Evolutionary conservation across 37 sponge, comb jelly and placozoan genomes (phyloP), one percentile per base, ranked within the genome.

Genomic region (Ephydatia muelleri): DNA sequence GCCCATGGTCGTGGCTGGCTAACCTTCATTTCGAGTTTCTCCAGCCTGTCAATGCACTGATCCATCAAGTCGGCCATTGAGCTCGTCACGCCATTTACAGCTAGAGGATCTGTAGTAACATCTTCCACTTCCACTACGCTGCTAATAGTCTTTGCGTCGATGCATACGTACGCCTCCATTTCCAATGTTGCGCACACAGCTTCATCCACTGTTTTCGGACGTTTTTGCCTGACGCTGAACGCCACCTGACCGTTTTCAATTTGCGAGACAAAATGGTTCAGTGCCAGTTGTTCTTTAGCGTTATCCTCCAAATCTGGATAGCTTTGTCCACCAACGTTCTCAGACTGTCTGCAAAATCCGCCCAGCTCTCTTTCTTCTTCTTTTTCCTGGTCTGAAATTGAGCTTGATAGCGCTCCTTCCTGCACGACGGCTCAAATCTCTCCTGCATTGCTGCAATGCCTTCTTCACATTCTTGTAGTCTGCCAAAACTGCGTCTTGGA

Each of bases 341-440:
- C 16, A 88, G 78, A 47, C 82, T 71, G 5, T 88, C 77, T 5
- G 88, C 77, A 29, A 82, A 67, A 38, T 82, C 79, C 5, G 83
- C 83, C 88, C 88, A 88, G 19, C 79, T 57, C 48, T 88, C 83
- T 31, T 4, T 27, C 83, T 67, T 68, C 33, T 57, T 77, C 66
- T 82, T 76, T 38, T 73, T 57, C 25, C 88, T 31, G 25, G 83
- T 70, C 71, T 68, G 73, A 49, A 88, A 82, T 64, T 88, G 79
- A 34, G 83, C 88, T 39, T 78, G 83, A 66, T 88, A 88, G 16
- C 65, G 34, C n/a, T 25, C 72, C 30, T 78, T 75, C 25, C 65
- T 67, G 36, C 83, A 82, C 13, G 49, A 25, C 14, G 84, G 89
- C 48, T 83, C 84, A 26, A 88, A 88, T 49, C 84, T 30, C 21